Evolutionary conservation across 2,113 vertebrate genomes (phyloP), one percentile per base, ranked within the genome.

Genomic region (Malurus melanocephalus): DNA sequence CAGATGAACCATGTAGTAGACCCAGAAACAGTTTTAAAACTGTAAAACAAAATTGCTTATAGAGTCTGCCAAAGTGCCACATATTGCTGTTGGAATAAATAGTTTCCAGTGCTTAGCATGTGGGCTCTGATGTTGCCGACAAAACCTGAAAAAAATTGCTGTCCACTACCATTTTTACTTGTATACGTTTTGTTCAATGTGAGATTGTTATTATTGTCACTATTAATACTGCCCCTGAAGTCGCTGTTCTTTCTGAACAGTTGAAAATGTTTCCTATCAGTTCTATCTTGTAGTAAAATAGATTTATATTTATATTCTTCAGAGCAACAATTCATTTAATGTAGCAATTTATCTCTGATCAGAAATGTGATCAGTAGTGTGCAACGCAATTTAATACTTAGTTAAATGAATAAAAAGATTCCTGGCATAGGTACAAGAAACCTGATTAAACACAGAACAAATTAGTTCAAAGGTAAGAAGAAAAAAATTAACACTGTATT

Each of bases 1-100:
- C 95, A 94, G 94, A 97, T 97, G 96, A 97, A 96, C 95, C 94
- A 96, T 96, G 94, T 97, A 97, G 96, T 95, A 96, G 95, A 97
- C 95, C 85, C 90, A 95, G 95, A 97, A 96, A 93, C 92, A 96
- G 88, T 92, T 96, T 95, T 95, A 96, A 94, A 96, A 90, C 94
- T 92, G 75, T 94, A 95, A 96, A 97, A 96, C 91, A 96, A 97
- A 98, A 97, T 96, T 97, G 93, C 91, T 95, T 96, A 92, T 83
- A 80, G 86, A 96, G 90, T 90, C 87, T 96, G 96, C 96, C 97
- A 96, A 96, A 93, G 82, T 27, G 71, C 89, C 96, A 97, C 96
- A 97, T 96, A 95, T 78, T 97, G 85, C 85, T 93, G 72, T 94
- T 96, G 94, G 92, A 97, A 95, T 90, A 97, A 96, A 91, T 96